Conservation (phyloP, 2,888 invertebrate species). For the Drosophila borealis region DNA sequence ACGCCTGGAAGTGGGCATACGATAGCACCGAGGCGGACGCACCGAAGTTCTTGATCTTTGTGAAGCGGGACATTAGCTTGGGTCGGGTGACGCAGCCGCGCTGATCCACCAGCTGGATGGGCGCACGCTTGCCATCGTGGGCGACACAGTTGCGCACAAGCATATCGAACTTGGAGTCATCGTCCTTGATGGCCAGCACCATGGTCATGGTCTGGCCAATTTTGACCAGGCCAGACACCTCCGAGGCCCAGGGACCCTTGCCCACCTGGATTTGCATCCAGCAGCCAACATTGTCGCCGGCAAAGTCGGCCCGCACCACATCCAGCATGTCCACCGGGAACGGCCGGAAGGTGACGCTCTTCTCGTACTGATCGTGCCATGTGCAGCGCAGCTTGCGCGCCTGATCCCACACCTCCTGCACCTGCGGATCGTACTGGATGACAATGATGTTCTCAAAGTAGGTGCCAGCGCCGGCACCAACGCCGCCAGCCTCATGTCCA, state of each 20-base stretch:
- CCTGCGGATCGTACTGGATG: constrained; percentile 96
- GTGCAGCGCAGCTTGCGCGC: constrained; percentile 96
- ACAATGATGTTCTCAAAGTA: constrained; percentile 97
- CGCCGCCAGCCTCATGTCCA: constrained; percentile 89
- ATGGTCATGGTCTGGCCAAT: constrained; percentile 99
- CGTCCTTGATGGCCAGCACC: constrained; percentile 97
- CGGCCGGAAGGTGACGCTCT: constrained; percentile 96
- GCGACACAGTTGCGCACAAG: constrained; percentile 97
- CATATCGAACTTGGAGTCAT: constrained; percentile 98
- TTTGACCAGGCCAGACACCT: constrained; percentile 96
- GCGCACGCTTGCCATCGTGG: constrained; percentile 96
- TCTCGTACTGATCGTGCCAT: constrained; percentile 98
- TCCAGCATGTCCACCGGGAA: constrained; percentile 98
- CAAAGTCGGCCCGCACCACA: constrained; percentile 97
- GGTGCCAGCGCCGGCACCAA: constrained; percentile 90
- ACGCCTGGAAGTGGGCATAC: constrained; percentile 97
- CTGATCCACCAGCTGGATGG: constrained; percentile 96
- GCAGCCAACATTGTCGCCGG: constrained; percentile 97
- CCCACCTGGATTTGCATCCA: constrained; percentile 99
- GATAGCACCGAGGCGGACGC: constrained; percentile 96
- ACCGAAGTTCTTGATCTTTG: constrained; percentile 97
- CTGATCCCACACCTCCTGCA: constrained; percentile 98
- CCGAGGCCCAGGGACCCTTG: constrained; percentile 97
- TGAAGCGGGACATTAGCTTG: constrained; percentile 96
- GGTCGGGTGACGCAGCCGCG: constrained; percentile 96